Conservation (phyloP, 2,888 invertebrate genomes). For the Euplexia lucipara region DNA sequence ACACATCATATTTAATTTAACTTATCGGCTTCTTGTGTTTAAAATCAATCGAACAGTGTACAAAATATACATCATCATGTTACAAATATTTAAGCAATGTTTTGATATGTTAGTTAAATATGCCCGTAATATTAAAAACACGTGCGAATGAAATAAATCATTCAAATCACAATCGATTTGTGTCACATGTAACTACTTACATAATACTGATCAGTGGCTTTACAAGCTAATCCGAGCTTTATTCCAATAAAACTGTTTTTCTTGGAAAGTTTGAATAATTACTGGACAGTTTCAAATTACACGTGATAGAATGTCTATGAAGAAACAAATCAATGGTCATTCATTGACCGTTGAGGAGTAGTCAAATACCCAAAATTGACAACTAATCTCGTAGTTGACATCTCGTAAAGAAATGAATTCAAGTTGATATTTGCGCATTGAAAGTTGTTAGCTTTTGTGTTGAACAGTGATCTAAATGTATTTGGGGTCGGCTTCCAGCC, state of each 20-base stretch:
- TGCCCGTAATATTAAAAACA: slow-evolving; percentile 24
- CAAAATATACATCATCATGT: not conserved
- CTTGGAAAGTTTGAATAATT: slow-evolving; percentile 40
- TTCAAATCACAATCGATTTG: slow-evolving; percentile 40
- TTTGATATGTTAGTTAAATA: slow-evolving; percentile 24
- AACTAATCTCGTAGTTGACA: no score
- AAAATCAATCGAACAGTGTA: no score
- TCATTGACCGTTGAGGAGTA: no score
- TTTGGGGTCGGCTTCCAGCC: no score
- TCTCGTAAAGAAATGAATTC: no score
- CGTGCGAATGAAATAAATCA: slow-evolving; percentile 38
- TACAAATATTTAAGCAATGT: slow-evolving; percentile 2
- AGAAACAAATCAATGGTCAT: not conserved
- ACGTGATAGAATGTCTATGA: slow-evolving; percentile 31
- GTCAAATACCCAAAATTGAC: no score
- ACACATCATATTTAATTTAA: no score
- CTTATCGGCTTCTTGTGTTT: no score
- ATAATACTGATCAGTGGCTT: slow-evolving; percentile 27
- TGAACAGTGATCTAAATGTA: no score
- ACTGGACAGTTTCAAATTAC: slow-evolving; percentile 1
- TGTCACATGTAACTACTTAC: slow-evolving; percentile 42
- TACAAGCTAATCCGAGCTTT: slow-evolving; percentile 19
- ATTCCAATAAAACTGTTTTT: slow-evolving; percentile 29
- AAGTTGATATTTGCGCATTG: no score
- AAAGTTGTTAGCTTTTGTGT: no score